Evolutionary conservation across 2,113 vertebrate species (phyloP), one percentile per base, ranked within the genome.

Genomic region (Scytalopus superciliaris): DNA sequence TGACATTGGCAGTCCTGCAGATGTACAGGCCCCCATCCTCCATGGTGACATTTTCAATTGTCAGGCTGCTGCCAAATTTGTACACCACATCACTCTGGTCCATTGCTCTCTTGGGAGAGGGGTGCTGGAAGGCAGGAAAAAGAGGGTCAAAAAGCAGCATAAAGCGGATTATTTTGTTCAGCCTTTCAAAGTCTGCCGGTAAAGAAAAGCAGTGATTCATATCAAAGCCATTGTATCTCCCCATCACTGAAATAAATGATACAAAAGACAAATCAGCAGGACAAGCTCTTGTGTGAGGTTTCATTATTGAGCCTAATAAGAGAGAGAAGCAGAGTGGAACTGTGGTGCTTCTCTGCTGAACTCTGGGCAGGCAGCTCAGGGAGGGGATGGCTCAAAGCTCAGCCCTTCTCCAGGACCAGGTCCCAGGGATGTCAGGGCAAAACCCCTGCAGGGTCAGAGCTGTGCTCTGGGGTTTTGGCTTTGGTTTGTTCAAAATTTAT

Each of bases 21-120:
- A 14, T 57, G 40, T 99, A 99, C 0, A 25, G 9, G 17, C 99
- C 99, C 49, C 84, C 97, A 7, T 99, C 97, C 23, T 98, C 97
- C 95, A 95, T 80, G 66, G 98, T 98, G 47, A 99, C 91, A n/a
- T 98, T 98, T 33, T 93, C 85, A 74, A 99, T 90, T 19, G 66
- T 78, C 78, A 99, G 84, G 30, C 40, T 59, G 2, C 96, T 98
- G 87, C 80, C 97, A 12, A 89, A 96, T n/a, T 84, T 80, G 35
- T 95, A 24, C 39, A 85, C 55, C 0, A 1, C 0, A 5, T 45
- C 37, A 2, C 39, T 52, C 30, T 1, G 6, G 30, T 84, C 57
- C 5, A 95, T 90, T 0, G 5, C 82, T 35, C 82, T 96, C 27
- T 3, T 88, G 18, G 95, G 93, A 6, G 81, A n/a, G 63, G 84